A percentile compares a stretch with the other conserved stretches of the same genome.
phyloP scores from a whole-genome alignment of 2,113 vertebrate genomes.

The Microtus ochrogaster region DNA sequence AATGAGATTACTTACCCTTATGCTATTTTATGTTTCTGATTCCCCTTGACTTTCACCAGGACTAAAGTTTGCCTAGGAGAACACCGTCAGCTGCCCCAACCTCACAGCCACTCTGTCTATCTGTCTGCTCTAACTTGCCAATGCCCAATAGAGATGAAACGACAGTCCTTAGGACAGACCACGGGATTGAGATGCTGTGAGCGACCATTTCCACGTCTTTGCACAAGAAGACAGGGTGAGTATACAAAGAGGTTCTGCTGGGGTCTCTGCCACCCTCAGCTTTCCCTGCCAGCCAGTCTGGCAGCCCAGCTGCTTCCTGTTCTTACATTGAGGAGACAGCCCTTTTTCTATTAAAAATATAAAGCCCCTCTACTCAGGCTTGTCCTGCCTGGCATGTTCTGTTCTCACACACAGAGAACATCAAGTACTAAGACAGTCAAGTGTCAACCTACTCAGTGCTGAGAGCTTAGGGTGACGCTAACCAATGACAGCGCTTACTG shows the following conservation, averaged over 20 bases:
- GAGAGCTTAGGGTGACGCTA: neutral
- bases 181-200: neutral
- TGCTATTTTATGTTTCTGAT: neutral
- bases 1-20: neutral
- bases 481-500: neutral
- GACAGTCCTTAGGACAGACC: neutral
- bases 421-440: neutral
- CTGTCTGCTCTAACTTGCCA: neutral
- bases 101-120: neutral
- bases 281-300: neutral
- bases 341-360: neutral
- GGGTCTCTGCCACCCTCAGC: too few species aligned
- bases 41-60: neutral
- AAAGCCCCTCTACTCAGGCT: neutral
- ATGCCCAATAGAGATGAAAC: accelerated
- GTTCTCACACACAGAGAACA: neutral
- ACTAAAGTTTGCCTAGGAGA: neutral
- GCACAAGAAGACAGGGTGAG: neutral
- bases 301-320: neutral
- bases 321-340: neutral
- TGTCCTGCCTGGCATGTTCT: neutral
- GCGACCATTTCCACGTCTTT: neutral
- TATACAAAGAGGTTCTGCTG: neutral
- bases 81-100: neutral
- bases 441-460: too few species aligned